Evolutionary conservation across 1,140 invertebrate species (phyloP), one percentile per base, ranked within the genome.

Genomic region (Ceratina australensis): DNA sequence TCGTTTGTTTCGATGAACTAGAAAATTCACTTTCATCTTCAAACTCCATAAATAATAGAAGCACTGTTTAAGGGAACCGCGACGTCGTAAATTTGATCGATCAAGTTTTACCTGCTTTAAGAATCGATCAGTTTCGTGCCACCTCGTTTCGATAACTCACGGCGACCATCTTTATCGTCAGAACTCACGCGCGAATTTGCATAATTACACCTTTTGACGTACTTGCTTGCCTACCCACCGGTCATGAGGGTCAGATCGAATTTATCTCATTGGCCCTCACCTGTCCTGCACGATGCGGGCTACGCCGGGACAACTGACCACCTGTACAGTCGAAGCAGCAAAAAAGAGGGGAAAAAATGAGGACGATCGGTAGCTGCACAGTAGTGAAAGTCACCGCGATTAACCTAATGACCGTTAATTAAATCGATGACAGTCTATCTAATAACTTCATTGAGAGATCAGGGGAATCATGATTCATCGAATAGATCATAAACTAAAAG

Each of bases 221-320:
- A 84, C 81, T 86, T 82, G 77, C 60, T 83, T 82, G 69, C 80
- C 86, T 82, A 84, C 81, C 88, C 83, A 79, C 63, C 84, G 83
- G 69, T 81, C 87, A 92, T 91, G 87, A 90, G 91, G 91, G 91
- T 89, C 87, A 91, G 90, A 91, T 92, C 91, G 88, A 91, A 91
- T 91, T 91, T 91, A 91, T 91, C 89, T 90, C 86, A 86, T 86
- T 89, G 87, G 87, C 87, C 89, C 90, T 90, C 91, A 92, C 91
- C 91, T 92, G 91, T 90, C 90, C 86, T 76, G 80, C 80, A 83
- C 81, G 66, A 92, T 92, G 91, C 91, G 91, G 91, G 91, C 85
- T 82, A 81, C 79, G 67, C 76, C 67, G 87, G 81, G 86, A 88
- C 88, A 88, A 91, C 90, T 91, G 91, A 90, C 90, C 90, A 92